Evolutionary conservation across 1,140 invertebrate species (phyloP).

Genomic region (Piezodorus guildinii): DNA sequence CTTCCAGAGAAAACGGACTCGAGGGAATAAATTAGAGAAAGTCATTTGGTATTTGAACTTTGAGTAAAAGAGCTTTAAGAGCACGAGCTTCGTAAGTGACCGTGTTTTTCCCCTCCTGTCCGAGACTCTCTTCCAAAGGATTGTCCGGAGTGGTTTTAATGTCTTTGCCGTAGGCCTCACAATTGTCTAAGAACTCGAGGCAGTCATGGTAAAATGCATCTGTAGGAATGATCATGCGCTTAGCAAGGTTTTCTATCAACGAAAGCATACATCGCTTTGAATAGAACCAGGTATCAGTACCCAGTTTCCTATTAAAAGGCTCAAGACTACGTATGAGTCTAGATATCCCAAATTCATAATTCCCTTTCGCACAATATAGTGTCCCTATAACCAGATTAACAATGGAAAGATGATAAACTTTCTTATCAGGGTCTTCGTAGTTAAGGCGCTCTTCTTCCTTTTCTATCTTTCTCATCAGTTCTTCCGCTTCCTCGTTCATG

Average conservation of each 20-base stretch:
- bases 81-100: slow-evolving; percentile 84
- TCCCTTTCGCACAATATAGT: slow-evolving; percentile 95
- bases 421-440: slow-evolving; percentile 88
- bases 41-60: slow-evolving; percentile 21
- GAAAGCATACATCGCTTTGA: slow-evolving; percentile 90
- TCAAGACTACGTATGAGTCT: slow-evolving; percentile 93
- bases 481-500: slow-evolving; percentile 98
- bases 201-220: slow-evolving; percentile 84
- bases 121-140: slow-evolving; percentile 58
- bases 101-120: slow-evolving; percentile 74
- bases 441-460: slow-evolving; percentile 91
- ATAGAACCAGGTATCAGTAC: slow-evolving; percentile 96
- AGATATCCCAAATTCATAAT: slow-evolving; percentile 98
- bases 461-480: slow-evolving; percentile 96
- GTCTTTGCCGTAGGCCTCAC: slow-evolving; percentile 72
- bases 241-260: slow-evolving; percentile 81
- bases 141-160: slow-evolving; percentile 74
- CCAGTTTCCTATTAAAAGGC: slow-evolving; percentile 89
- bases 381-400: slow-evolving; percentile 98
- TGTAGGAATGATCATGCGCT: slow-evolving; percentile 80
- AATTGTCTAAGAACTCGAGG: slow-evolving; percentile 84
- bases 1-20: background rate
- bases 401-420: slow-evolving; percentile 94
- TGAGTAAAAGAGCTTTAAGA: slow-evolving; percentile 69
- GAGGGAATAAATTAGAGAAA: slow-evolving; percentile 8